Conservation (phyloP, 2,888 invertebrate species). For the Scaptomyza cyrtandrae region DNA sequence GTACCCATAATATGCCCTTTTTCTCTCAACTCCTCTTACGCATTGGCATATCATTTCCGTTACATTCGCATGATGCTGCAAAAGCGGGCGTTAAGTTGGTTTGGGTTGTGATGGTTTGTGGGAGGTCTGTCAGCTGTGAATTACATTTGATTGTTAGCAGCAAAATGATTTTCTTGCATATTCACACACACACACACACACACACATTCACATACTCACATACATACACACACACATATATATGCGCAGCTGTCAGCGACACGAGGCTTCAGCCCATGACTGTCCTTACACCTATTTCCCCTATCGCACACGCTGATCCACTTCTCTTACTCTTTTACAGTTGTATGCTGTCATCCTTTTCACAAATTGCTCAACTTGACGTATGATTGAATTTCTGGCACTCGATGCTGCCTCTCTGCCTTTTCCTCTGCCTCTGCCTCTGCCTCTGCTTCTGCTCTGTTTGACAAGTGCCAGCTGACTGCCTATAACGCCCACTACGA, state of each 20-base stretch:
- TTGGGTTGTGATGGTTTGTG: background rate
- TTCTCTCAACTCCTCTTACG: background rate
- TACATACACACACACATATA: constrained; percentile 33
- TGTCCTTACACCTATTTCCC: background rate
- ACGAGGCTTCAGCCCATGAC: constrained; percentile 21
- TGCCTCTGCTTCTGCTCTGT: constrained; percentile 10
- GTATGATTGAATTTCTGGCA: constrained; percentile 75
- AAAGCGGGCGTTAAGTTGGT: background rate
- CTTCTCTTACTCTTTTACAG: constrained; percentile 1
- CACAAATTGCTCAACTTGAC: constrained; percentile 60
- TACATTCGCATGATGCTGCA: constrained; percentile 47
- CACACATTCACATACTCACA: background rate
- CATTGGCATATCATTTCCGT: constrained; percentile 50
- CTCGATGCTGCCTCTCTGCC: constrained; percentile 43
- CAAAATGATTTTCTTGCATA: constrained; percentile 58
- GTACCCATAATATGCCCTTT: background rate
- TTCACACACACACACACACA: too few relatives aligned
- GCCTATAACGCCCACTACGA: constrained; percentile 14
- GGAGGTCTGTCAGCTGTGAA: constrained; percentile 60
- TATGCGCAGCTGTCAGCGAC: constrained; percentile 61
- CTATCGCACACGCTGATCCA: background rate
- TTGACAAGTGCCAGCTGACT: constrained; percentile 15
- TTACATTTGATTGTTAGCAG: constrained; percentile 71
- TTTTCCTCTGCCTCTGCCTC: background rate
- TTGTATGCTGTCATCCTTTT: constrained; percentile 33